These are phyloP conservation scores for Acanthochromis polyacanthus DNA, from an alignment of 2,113 vertebrate genomes.

Conservation along the genomic window DNA sequence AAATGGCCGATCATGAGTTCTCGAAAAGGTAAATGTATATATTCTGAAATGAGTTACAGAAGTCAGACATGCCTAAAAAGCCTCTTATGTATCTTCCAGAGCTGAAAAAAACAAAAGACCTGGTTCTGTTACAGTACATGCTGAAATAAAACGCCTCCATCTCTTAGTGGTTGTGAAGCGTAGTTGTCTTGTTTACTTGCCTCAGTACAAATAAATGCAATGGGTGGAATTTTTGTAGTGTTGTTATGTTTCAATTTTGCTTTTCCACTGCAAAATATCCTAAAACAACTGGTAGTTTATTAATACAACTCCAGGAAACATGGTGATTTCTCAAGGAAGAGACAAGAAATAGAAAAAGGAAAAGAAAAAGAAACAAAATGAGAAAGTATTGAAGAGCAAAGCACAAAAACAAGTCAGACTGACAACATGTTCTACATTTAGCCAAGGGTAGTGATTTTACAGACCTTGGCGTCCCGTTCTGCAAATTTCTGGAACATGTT, in stretches of 20 bases:
- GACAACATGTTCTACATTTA: slow-evolving; percentile 18
- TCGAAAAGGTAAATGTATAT: background rate
- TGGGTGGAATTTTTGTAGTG: too few species aligned
- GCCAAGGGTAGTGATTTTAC: slow-evolving; percentile 34
- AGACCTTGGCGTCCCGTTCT: slow-evolving; percentile 93
- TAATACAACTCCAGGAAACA: too few species aligned
- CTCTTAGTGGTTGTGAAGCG: too few species aligned
- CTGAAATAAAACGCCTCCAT: too few species aligned
- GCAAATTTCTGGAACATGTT: slow-evolving; percentile 99
- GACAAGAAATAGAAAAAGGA: background rate
- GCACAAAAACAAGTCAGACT: background rate
- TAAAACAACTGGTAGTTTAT: too few species aligned
- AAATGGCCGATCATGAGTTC: slow-evolving; percentile 17
- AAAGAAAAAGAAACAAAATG: background rate
- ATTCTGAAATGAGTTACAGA: background rate
- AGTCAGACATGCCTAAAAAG: background rate
- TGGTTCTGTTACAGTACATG: too few species aligned
- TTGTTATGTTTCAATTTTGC: too few species aligned
- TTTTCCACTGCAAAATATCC: too few species aligned
- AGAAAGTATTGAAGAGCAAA: background rate
- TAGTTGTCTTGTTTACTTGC: too few species aligned
- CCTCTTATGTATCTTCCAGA: background rate
- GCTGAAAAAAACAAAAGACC: background rate
- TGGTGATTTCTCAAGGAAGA: too few species aligned
- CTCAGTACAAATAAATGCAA: too few species aligned